These are phyloP conservation scores for Fregata magnificens DNA, from an alignment of 2,113 vertebrate species.

Conservation along the genomic window DNA sequence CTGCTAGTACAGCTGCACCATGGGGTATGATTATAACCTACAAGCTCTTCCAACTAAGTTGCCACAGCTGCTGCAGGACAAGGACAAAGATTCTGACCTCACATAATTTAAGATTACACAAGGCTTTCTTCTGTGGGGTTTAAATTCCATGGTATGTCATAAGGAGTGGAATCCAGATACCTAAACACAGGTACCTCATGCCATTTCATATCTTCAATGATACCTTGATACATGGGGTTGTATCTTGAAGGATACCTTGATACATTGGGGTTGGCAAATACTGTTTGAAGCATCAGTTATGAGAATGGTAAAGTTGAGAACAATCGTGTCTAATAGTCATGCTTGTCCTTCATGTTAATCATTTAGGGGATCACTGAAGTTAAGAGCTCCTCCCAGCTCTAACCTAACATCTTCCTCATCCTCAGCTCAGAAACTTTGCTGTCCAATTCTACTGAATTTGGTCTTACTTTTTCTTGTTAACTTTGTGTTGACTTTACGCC, in stretches of 20 bases:
- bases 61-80: not conserved
- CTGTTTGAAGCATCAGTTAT: not conserved
- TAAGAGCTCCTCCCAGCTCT: not conserved
- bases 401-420: not conserved
- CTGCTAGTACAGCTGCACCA: not conserved
- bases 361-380: not conserved
- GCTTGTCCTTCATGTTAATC: not conserved
- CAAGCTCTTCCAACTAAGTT: not conserved
- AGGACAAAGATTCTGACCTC: not conserved
- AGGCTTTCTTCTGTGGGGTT: not conserved
- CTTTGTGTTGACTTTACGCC: not conserved
- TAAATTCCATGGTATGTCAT: not conserved
- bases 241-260: not conserved
- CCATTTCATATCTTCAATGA: not conserved
- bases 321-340: not conserved
- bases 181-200: not conserved
- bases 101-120: not conserved
- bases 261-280: not conserved
- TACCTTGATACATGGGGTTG: not conserved
- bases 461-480: not conserved
- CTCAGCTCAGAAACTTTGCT: not conserved
- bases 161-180: not conserved
- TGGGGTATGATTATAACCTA: not conserved
- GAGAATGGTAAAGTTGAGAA: not conserved
- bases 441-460: not conserved